Base-by-base conservation (phyloP, 2,888 invertebrate genomes). In the Drosophila prostipennis region DNA sequence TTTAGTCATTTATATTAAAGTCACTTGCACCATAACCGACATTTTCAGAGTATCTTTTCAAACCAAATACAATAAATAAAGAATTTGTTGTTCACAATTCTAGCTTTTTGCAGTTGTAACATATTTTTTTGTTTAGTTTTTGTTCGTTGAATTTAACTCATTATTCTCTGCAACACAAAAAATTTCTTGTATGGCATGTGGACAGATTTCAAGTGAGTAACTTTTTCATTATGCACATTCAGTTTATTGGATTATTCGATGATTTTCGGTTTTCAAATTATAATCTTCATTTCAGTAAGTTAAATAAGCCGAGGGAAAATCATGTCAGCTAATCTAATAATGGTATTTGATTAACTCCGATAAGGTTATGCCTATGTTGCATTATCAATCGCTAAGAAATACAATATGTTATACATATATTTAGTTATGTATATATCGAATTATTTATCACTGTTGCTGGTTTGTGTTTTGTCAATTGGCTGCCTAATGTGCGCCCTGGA, bases 371-470 rank as follows among this genome's bases (percentile, higher is more conserved):
- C 49, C 34, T 64, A 43, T 23, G 34, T 69, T 23, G 51, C 71
- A 49, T 53, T 23, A 54, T 58, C 51, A 23, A 39, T 58, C 54
- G 51, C 77, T 82, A 77, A 63, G 60, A 67, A 69, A 74, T 81
- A 80, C 68, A 79, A 71, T 84, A 76, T 76, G 56, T 51, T 73
- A 8, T 72, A 72, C 65, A 72, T 72, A 72, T 72, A 46, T 70
- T 51, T 68, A 75, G 65, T 64, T 67, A 64, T 63, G 51, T 59
- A 65, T 70, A 63, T 73, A 81, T 81, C 67, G 68, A 55, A 68
- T 76, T 70, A 79, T 80, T 75, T 87, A 82, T 82, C 81, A 82
- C 81, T 87, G 81, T 87, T 81, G 87, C 87, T 87, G 87, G 87
- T 75, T 79, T 65, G 53, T 68, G 60, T 78, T 63, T 56, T 8